Base-by-base conservation (phyloP, 2,888 invertebrate species). In the Hetaerina titia region DNA sequence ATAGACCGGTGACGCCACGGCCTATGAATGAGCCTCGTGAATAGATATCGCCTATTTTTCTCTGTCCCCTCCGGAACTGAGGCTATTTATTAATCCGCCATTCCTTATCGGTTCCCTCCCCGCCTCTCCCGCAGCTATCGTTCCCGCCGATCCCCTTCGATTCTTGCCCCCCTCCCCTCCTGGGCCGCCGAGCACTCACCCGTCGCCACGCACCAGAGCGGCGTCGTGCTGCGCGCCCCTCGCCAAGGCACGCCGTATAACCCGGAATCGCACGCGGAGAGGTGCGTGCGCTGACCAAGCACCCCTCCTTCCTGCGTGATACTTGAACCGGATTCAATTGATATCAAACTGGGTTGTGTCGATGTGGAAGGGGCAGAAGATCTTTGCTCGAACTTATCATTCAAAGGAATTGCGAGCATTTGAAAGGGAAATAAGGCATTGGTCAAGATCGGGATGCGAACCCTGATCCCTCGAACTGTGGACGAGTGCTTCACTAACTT, bases 21-120 rank as follows among this genome's bases (percentile, higher is more conserved):
- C 31, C 81, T 31, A 81, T 81, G 81, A 81, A 81, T 81, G 81
- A 81, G 81, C 31, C 8, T n/a, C 81, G 81, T 25, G 81, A 31
- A 81, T 81, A 81, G 81, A 81, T 81, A 81, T 81, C 81, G 81
- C 81, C 81, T 81, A 81, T 81, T 81, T 81, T 13, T 81, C 81
- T 81, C 31, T 81, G 81, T 81, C 81, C 81, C 81, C 11, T 31
- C 13, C 31, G 31, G 81, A 31, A 31, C 25, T 15, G n/a, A 22
- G 81, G 81, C 81, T 81, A 81, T 81, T 81, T 81, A 81, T 81
- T 81, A 81, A 81, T 81, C 81, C 81, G 31, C 11, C 81, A 13
- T 5, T 13, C 31, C 81, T 81, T 81, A 81, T 81, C 81, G 69
- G 69, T 22, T 22, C 19, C 19, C 69, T 69, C 2, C 69, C 69